These are phyloP conservation scores for Dendrolimus houi DNA, from an alignment of 2,888 invertebrate genomes.

Conservation along the genomic window DNA sequence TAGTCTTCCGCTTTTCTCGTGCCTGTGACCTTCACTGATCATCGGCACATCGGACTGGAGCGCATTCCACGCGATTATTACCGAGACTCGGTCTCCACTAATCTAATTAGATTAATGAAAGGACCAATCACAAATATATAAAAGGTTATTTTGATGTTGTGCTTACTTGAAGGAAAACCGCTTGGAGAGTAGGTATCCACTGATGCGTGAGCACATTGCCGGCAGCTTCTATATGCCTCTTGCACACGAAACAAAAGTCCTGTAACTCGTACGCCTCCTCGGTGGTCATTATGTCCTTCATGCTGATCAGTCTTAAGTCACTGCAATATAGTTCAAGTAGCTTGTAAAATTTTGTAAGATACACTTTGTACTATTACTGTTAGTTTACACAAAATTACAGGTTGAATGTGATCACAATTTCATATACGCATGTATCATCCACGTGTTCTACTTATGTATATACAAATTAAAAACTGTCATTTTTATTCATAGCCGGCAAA, in stretches of 20 bases:
- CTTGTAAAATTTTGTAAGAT: too few relatives aligned
- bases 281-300: slow-evolving; percentile 72
- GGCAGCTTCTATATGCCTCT: slow-evolving; percentile 78
- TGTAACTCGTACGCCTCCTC: slow-evolving; percentile 81
- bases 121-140: neutral
- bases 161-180: slow-evolving; percentile 76
- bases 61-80: too few relatives aligned
- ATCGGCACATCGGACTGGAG: too few relatives aligned
- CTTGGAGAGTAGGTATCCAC: slow-evolving; percentile 80
- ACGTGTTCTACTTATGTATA: too few relatives aligned
- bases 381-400: too few relatives aligned
- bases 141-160: neutral
- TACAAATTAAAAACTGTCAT: neutral
- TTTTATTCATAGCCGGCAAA: too few relatives aligned
- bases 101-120: neutral
- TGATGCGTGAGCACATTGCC: slow-evolving; percentile 77
- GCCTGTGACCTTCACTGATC: too few relatives aligned
- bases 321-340: slow-evolving; percentile 38
- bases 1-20: too few relatives aligned
- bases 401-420: too few relatives aligned
- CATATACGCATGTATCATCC: too few relatives aligned
- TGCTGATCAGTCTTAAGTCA: slow-evolving; percentile 77
- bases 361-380: too few relatives aligned
- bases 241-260: slow-evolving; percentile 76
- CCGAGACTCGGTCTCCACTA: too few relatives aligned